A percentile compares a stretch with the other conserved stretches of the same genome.
phyloP scores from a whole-genome alignment of 2,113 vertebrate species.

The Garra rufa region DNA sequence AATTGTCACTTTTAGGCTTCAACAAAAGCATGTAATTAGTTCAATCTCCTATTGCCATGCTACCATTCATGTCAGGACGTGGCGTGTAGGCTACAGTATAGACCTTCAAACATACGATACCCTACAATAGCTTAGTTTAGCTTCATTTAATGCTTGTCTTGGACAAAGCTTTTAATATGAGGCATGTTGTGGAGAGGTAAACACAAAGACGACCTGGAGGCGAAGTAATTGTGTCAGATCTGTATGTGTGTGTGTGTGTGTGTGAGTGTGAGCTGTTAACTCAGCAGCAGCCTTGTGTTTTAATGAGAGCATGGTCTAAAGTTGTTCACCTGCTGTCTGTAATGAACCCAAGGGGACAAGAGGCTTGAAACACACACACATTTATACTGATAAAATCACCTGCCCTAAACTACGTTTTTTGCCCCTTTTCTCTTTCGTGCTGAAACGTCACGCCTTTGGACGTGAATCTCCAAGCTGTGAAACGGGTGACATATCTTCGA shows the following conservation, averaged over 20 bases:
- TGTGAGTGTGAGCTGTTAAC: neutral
- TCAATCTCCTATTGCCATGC: slow-evolving; percentile 57
- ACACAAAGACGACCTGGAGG: slow-evolving; percentile 46
- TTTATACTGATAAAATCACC: slow-evolving; percentile 54
- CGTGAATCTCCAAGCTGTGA: slow-evolving; percentile 34
- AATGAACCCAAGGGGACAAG: slow-evolving; percentile 57
- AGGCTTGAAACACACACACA: neutral
- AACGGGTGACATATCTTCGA: slow-evolving; percentile 43
- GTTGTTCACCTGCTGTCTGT: slow-evolving; percentile 58
- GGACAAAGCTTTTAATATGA: slow-evolving; percentile 52
- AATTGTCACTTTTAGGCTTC: slow-evolving; percentile 74
- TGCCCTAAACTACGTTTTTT: slow-evolving; percentile 25
- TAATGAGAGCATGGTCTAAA: slow-evolving; percentile 52
- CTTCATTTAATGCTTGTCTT: slow-evolving; percentile 33
- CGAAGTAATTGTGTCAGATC: slow-evolving; percentile 54
- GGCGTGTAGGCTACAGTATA: slow-evolving; percentile 61
- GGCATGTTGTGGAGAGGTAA: slow-evolving; percentile 24
- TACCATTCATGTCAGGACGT: slow-evolving; percentile 52
- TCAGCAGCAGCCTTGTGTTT: slow-evolving; percentile 27
- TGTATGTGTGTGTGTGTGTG: neutral
- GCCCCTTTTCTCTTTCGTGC: neutral
- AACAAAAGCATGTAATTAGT: slow-evolving; percentile 78
- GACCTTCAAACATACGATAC: slow-evolving; percentile 61
- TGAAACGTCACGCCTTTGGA: slow-evolving; percentile 44
- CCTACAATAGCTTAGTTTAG: slow-evolving; percentile 53